Conservation (phyloP, 1,140 invertebrate genomes). For the Meloidogyne hapla region DNA sequence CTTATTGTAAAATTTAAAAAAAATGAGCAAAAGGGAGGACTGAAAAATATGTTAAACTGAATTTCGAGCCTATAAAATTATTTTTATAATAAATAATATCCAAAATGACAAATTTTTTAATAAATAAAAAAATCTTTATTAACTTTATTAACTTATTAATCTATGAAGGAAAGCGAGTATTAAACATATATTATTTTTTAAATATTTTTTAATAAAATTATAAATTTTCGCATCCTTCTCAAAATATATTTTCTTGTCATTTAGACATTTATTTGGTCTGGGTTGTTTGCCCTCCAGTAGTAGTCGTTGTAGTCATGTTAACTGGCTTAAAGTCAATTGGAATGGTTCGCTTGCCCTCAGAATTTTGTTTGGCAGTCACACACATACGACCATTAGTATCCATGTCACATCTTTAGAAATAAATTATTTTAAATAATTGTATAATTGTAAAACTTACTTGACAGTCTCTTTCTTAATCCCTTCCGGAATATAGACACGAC, state of each 20-base stretch:
- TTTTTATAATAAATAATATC: too few relatives aligned
- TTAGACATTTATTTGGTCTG: background rate
- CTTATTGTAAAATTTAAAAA: too few relatives aligned
- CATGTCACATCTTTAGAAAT: background rate
- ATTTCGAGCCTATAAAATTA: too few relatives aligned
- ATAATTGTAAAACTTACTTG: slow-evolving; percentile 10
- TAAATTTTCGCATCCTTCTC: background rate
- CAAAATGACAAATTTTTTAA: too few relatives aligned
- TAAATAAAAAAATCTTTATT: too few relatives aligned
- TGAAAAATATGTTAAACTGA: too few relatives aligned
- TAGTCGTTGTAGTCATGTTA: background rate
- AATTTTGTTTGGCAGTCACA: background rate
- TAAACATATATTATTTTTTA: background rate
- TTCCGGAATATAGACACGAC: slow-evolving; percentile 18
- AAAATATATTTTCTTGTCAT: background rate
- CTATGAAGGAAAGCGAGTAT: background rate
- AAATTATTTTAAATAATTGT: background rate
- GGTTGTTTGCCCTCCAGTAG: background rate
- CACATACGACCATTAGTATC: background rate
- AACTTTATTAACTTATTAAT: too few relatives aligned
- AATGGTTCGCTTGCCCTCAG: slow-evolving; percentile 5
- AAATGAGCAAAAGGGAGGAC: too few relatives aligned
- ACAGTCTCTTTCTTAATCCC: slow-evolving; percentile 20
- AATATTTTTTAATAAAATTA: background rate
- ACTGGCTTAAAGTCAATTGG: slow-evolving; percentile 14